Percentiles rank a stretch among this genome's conserved stretches.
These are phyloP conservation scores for Mormyrus iriodes DNA, from an alignment of 2,113 vertebrate species.

Conservation along the genomic window DNA sequence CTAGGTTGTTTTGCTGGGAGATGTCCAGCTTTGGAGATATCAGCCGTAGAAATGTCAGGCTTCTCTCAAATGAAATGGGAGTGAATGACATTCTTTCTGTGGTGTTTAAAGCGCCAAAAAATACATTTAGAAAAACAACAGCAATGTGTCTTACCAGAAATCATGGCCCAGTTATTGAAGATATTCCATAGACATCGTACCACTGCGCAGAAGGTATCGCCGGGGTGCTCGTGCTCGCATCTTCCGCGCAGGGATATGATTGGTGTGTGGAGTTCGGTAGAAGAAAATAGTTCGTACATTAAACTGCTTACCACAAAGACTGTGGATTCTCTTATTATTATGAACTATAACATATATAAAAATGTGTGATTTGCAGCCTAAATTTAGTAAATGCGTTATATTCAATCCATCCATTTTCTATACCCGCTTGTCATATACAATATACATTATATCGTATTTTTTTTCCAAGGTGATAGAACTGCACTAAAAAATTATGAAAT, in stretches of 20 bases:
- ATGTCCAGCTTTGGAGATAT: too few relatives aligned
- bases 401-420: neutral
- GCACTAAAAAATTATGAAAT: neutral
- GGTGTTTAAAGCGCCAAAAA: too few relatives aligned
- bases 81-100: too few relatives aligned
- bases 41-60: too few relatives aligned
- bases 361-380: conserved; percentile 3
- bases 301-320: neutral
- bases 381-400: neutral
- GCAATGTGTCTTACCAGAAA: too few relatives aligned
- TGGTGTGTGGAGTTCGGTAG: neutral
- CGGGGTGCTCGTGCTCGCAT: neutral
- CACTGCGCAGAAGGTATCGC: neutral
- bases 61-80: too few relatives aligned
- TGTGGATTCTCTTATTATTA: neutral
- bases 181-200: neutral
- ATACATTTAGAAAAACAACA: too few relatives aligned
- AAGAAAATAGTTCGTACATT: neutral
- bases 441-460: neutral
- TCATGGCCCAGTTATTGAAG: too few relatives aligned
- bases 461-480: neutral
- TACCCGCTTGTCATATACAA: neutral
- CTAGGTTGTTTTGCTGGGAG: too few relatives aligned
- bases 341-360: neutral
- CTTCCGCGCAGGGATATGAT: neutral